Evolutionary conservation across 2,797 vertebrate genomes (phyloP), one percentile per base, ranked within the genome.

Genomic region (Pipistrellus pipistrellus): DNA sequence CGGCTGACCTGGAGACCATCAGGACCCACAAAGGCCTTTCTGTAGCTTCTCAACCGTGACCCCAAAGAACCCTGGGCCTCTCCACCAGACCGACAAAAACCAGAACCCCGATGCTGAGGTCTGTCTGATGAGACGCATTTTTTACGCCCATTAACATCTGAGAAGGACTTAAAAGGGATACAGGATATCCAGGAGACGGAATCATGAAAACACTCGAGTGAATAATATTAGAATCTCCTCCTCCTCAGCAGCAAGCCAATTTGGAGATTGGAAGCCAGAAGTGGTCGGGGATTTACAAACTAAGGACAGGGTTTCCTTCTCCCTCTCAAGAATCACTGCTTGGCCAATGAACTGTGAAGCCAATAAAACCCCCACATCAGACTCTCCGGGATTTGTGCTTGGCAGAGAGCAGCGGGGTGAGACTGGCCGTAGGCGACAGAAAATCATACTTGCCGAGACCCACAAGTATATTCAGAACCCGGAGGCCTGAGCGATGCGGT

Each of bases 261-360:
- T 82, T 66, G n/a, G 92, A 38, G 38, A 86, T 80, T 41, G 83
- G 96, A 96, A 86, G 59, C 80, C 81, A 76, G 14, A 75, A 68
- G 44, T 38, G 53, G 66, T 46, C 75, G 13, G 64, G 44, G 90
- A 88, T 90, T 57, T 44, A 46, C 48, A 77, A 66, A 90, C 48
- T 82, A 71, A 90, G 41, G 17, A 51, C 66, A 92, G 55, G 18
- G 17, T 4, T 32, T 62, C 27, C 15, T 17, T 64, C 30, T 64
- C 30, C 30, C 27, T 93, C 92, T 92, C 59, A 83, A 72, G 85
- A 96, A 85, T 86, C 88, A 66, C 83, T 85, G 71, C 46, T 92
- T 44, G 41, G 18, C 30, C 75, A 38, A 57, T 88, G 86, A 95
- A 87, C 94, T 86, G 64, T 48, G 78, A 88, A 88, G 88, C 78